Percentiles rank a stretch among this genome's conserved stretches.
These are phyloP conservation scores for Hypotaenidia okinawae DNA, from an alignment of 2,797 vertebrate species.

Conservation along the genomic window DNA sequence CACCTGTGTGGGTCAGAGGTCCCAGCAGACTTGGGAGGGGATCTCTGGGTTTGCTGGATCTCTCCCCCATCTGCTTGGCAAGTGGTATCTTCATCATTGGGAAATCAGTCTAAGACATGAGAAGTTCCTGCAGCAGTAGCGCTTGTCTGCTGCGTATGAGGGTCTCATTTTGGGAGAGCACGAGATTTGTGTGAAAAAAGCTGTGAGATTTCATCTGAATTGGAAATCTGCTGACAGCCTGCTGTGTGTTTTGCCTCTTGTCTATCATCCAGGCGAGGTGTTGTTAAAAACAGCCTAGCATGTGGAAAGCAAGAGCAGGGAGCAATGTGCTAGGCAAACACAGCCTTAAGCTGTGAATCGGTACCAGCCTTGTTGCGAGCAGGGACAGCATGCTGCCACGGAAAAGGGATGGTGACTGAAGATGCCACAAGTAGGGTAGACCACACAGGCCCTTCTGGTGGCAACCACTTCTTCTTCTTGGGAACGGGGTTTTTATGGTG, in stretches of 20 bases:
- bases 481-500: neutral
- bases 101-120: accelerated
- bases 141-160: neutral
- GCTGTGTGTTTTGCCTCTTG: conserved; percentile 5
- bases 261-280: neutral
- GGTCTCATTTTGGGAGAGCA: neutral
- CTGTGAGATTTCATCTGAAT: neutral
- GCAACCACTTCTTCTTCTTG: neutral
- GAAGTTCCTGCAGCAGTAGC: neutral
- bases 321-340: neutral
- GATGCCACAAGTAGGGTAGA: neutral
- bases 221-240: neutral
- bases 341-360: neutral
- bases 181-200: neutral
- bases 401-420: neutral
- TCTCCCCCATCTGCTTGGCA: neutral
- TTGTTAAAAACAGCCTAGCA: neutral
- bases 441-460: neutral
- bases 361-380: neutral
- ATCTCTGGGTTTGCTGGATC: neutral
- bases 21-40: neutral
- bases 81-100: neutral
- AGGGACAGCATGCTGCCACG: neutral
- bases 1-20: accelerated
- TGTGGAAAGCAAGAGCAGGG: neutral